Conservation (phyloP, 2,113 vertebrate species). For the Typhlomys cinereus region DNA sequence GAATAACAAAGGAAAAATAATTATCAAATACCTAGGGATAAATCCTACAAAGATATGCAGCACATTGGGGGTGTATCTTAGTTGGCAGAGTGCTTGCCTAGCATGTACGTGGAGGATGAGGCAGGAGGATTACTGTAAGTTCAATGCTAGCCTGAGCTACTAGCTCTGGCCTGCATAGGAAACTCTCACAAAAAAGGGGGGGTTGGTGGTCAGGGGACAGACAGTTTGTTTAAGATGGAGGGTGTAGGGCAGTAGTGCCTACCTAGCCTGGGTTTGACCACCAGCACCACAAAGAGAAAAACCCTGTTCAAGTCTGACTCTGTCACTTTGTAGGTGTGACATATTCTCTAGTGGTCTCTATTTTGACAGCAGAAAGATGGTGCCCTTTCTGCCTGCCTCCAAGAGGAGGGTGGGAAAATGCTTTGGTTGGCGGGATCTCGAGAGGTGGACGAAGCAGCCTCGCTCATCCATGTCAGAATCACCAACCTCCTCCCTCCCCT, state of each 20-base stretch:
- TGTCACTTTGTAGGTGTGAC: not conserved
- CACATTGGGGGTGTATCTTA: no score
- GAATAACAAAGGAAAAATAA: no score
- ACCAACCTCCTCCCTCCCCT: no score
- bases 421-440: not conserved
- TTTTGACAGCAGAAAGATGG: not conserved
- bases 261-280: not conserved
- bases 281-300: not conserved
- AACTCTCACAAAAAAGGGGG: not conserved
- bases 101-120: not conserved
- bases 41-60: no score
- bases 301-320: not conserved
- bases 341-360: no score
- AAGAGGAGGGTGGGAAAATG: not conserved
- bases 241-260: no score
- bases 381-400: not conserved
- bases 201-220: no score
- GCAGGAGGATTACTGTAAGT: not conserved
- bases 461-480: not conserved
- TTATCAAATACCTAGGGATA: no score
- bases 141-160: not conserved
- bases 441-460: fast-evolving
- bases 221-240: not conserved
- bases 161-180: not conserved
- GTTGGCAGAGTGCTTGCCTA: no score